These are phyloP conservation scores for Spongilla lacustris DNA, from an alignment of 37 sponge, comb jelly and placozoan species.

Conservation along the genomic window DNA sequence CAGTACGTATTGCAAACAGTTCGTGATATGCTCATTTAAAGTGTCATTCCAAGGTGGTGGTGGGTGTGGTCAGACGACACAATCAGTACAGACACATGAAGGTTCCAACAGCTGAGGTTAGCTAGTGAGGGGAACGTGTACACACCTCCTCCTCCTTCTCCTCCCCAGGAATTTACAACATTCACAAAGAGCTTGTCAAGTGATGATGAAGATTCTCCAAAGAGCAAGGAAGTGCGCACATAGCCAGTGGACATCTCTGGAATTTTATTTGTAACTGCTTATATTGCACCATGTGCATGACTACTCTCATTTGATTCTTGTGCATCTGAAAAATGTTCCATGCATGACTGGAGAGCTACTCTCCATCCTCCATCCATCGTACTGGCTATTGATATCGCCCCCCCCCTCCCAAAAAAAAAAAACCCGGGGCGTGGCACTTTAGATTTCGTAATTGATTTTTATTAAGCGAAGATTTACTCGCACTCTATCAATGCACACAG, in stretches of 20 bases:
- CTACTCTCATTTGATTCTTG: no score
- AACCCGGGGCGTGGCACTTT: no score
- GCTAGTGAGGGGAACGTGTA: background rate
- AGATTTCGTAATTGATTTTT: no score
- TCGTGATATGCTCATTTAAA: background rate
- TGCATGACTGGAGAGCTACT: no score
- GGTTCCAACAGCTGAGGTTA: background rate
- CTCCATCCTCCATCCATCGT: no score
- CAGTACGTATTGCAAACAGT: conserved; percentile 15
- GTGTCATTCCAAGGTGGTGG: background rate
- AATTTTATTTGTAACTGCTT: no score
- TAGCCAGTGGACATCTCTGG: background rate
- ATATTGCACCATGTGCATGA: no score
- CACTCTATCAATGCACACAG: no score
- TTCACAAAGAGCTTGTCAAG: background rate
- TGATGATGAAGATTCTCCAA: background rate
- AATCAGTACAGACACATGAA: background rate
- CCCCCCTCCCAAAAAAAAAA: no score
- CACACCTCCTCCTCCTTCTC: background rate
- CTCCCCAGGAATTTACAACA: background rate
- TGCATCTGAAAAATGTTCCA: no score
- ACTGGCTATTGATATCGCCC: no score
- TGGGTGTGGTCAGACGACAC: background rate
- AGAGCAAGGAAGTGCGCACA: background rate
- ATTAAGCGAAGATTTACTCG: no score